Conservation (phyloP, 2,888 invertebrate genomes). For the Tortrix viridana region DNA sequence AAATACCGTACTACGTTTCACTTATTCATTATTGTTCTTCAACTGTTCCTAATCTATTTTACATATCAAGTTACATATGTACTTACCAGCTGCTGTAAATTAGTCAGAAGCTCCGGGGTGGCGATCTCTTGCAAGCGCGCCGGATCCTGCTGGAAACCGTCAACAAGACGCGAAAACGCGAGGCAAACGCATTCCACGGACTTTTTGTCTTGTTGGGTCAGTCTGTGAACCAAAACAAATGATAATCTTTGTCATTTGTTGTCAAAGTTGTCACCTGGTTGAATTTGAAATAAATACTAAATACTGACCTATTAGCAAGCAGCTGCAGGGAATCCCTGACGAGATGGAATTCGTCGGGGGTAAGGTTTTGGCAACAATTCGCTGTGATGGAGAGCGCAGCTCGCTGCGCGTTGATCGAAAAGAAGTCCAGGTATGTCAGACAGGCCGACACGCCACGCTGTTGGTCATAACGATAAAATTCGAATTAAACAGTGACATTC, state of each 20-base stretch:
- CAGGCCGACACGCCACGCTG: slow-evolving; percentile 98
- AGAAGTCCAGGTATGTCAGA: slow-evolving; percentile 98
- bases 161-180: slow-evolving; percentile 97
- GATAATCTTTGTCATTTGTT: no score
- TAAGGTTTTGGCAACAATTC: slow-evolving; percentile 98
- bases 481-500: no score
- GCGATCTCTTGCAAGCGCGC: slow-evolving; percentile 96
- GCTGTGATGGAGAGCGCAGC: slow-evolving; percentile 98
- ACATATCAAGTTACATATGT: neutral
- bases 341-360: slow-evolving; percentile 96
- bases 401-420: slow-evolving; percentile 98
- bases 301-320: slow-evolving; percentile 86
- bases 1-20: no score
- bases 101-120: slow-evolving; percentile 94
- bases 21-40: no score
- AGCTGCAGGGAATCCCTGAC: slow-evolving; percentile 94
- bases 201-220: slow-evolving; percentile 97
- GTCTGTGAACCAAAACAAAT: slow-evolving; percentile 58
- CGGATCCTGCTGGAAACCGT: slow-evolving; percentile 97
- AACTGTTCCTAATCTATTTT: no score
- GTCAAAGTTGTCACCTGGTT: no score
- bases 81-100: slow-evolving; percentile 94
- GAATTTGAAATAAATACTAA: no score
- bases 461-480: slow-evolving; percentile 45
- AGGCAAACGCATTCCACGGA: slow-evolving; percentile 98